Conservation (phyloP, 2,113 vertebrate species). For the cat (Felis catus) region F.catus_Fca126_mat1.0 CM031412.1:179831501-179832000, state of each 20-base stretch:
- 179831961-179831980: neutral
- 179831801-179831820: neutral
- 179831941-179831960: neutral
- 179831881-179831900: neutral
- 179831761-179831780: neutral
- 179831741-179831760: neutral
- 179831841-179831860: neutral
- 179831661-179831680: neutral
- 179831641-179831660: neutral
- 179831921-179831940: neutral
- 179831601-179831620: fast-evolving
- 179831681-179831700: fast-evolving
- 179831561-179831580: neutral
- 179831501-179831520: neutral
- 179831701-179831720: neutral
- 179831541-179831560: neutral
- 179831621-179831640: neutral
- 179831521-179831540: constrained; percentile 21
- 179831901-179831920: neutral
- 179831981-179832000: neutral
- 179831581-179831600: neutral
- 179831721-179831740: neutral
- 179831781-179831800: neutral
- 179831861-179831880: neutral
- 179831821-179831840: neutral